Evolutionary conservation across 2,113 vertebrate species (phyloP), one percentile per base, ranked within the genome.

Genomic region (Urocitellus parryii): DNA sequence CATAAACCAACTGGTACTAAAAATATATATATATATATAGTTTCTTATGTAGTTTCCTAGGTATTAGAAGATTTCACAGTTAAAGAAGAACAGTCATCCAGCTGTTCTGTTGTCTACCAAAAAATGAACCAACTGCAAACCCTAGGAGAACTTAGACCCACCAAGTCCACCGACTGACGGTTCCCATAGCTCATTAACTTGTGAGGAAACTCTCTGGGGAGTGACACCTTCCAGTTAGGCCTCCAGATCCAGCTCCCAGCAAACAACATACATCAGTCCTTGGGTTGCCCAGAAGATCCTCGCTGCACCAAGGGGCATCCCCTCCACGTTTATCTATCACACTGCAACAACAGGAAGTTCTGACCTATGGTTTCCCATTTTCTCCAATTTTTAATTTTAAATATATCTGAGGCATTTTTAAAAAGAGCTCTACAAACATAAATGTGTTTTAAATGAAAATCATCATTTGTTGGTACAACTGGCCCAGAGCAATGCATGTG

Each of bases 101-200:
- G 42, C 77, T 42, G 1, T 70, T 74, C 37, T 37, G 20, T 12
- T 39, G 67, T 61, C 37, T 29, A 39, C 48, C 65, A 68, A 53
- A 67, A 39, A 56, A 45, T 1, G 61, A 87, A 32, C 25, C 3
- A 5, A 56, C 5, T 34, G 45, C 42, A 93, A 73, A 73, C 22
- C 9, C 3, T 0, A n/a, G 13, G 12, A 29, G 37, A 32, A 29
- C 87, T 7, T 16, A 8, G n/a, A 37, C 9, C 0, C 5, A 1
- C 22, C 11, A 48, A 16, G 37, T 9, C 17, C 53, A 42, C 45
- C 51, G 79, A n/a, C 10, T 8, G 4, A 61, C 8, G 1, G 1
- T 9, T 12, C 56, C 24, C 42, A 63, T n/a, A 63, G 48, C 48
- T 14, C 37, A 3, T 11, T 17, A 34, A 18, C 1, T 5, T 58